phyloP scores from a whole-genome alignment of 2,797 vertebrate genomes.

The Spheniscus humboldti region DNA sequence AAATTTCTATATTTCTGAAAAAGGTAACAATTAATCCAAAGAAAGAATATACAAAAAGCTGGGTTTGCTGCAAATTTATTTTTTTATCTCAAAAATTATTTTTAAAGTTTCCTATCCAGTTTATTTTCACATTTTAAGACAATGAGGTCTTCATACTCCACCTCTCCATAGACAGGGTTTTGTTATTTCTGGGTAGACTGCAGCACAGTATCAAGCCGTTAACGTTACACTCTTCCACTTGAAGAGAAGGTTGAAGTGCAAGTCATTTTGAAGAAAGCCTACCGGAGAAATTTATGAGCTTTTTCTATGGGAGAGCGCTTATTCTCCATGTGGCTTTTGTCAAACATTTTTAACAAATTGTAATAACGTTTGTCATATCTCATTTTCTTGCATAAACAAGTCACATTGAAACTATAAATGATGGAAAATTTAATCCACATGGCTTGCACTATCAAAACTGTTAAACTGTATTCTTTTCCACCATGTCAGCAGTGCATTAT shows the following conservation, averaged over 20 bases:
- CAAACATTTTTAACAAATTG: conserved; percentile 73
- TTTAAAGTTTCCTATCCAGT: neutral
- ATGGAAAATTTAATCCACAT: conserved; percentile 75
- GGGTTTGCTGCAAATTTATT: neutral
- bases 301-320: conserved; percentile 63
- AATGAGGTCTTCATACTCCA: neutral
- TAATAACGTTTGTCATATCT: conserved; percentile 71
- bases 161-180: neutral
- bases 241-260: conserved; percentile 35
- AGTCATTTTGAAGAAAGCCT: conserved; percentile 55
- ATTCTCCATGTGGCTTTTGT: conserved; percentile 61
- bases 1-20: neutral
- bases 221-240: neutral
- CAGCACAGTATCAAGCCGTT: neutral
- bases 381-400: conserved; percentile 73
- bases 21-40: neutral
- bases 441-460: conserved; percentile 68
- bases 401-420: conserved; percentile 70
- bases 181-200: neutral
- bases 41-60: neutral
- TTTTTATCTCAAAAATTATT: neutral
- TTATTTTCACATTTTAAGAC: neutral
- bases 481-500: conserved; percentile 62
- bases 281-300: conserved; percentile 60
- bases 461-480: conserved; percentile 68